Base-by-base conservation (phyloP, 2,888 invertebrate genomes). In the Polyommatus iphigenia region DNA sequence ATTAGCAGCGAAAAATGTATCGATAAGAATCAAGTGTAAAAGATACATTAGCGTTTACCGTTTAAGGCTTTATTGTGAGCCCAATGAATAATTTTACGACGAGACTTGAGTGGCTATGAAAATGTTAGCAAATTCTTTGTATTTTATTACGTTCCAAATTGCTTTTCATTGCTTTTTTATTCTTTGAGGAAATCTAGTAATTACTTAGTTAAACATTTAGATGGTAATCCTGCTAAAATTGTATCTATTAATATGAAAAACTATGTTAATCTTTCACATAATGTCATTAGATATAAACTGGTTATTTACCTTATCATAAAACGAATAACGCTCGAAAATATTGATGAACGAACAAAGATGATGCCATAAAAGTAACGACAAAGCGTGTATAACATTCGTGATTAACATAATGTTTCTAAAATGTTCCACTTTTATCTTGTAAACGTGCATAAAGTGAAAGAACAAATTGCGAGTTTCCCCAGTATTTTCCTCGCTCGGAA, bases 361-460 rank as follows among this genome's bases (percentile, higher is more conserved):
- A 72, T 41, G 18, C 20, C 13, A 75, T 75, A 83, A 81, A 82
- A 82, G 86, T 87, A 85, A 86, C 87, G 89, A 88, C 90, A 89
- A 88, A 89, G 89, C 87, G 89, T 87, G 89, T 89, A 89, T 87
- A 89, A 90, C 91, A 90, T 91, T 87, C 87, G 89, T 90, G 91
- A 93, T 94, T 93, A 93, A 92, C 93, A 93, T 93, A 93, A 94
- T 93, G 92, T 92, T 92, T 87, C 89, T 90, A 90, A 89, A 92
- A 93, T 92, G 94, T 91, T 92, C 91, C 92, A 92, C 93, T 94
- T 94, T 94, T 94, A 93, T 94, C 94, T 94, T 93, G 93, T 94
- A 94, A 94, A 94, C 93, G 94, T 92, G 93, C 92, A 93, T 94
- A 94, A 94, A 94, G 94, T 94, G 94, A 94, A 94, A 93, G 93